Base-by-base conservation (phyloP, 2,113 vertebrate species). In the Tyto alba region DNA sequence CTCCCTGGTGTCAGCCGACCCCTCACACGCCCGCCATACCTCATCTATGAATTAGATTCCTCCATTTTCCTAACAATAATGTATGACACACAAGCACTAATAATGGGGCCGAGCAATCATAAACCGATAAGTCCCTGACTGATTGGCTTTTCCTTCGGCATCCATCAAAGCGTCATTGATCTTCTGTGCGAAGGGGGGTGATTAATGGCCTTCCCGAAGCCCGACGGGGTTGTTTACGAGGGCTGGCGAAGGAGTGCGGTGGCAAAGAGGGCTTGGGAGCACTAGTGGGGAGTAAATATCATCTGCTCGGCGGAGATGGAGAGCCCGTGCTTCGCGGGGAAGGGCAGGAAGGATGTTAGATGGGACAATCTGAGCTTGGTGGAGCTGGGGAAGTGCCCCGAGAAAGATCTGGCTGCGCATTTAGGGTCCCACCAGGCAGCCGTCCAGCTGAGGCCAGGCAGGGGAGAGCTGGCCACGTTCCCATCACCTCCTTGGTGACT, bases 41-140 rank as follows among this genome's bases (percentile, higher is more conserved):
- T 94, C 91, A 85, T 78, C 93, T 40, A 69, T 71, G 94, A 94
- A 96, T 86, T 79, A 90, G 85, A 92, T 96, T 66, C 96, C 94
- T 90, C 95, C 88, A 53, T 96, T 95, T 95, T 88, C 87, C 92
- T 96, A 96, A 97, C 95, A 92, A 94, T 96, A 97, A 96, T 84
- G 91, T 95, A 84, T 95, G 97, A 92, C 89, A 66, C 93, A 57
- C 89, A 75, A 79, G 74, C 89, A 80, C 97, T 97, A 95, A 97
- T 98, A 97, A 97, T 93, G 97, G 97, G 97, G 97, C 97, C 68
- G 90, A 96, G 95, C 97, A 95, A 98, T 98, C 98, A 97, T 97
- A 98, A 97, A 97, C 97, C 96, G 90, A 97, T 97, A 97, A 97
- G 91, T 94, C 92, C 60, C 82, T 97, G 98, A 98, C 96, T 96